Evolutionary conservation across 2,797 vertebrate genomes (phyloP), one percentile per base, ranked within the genome.

Genomic region (Bradypodion ventrale): DNA sequence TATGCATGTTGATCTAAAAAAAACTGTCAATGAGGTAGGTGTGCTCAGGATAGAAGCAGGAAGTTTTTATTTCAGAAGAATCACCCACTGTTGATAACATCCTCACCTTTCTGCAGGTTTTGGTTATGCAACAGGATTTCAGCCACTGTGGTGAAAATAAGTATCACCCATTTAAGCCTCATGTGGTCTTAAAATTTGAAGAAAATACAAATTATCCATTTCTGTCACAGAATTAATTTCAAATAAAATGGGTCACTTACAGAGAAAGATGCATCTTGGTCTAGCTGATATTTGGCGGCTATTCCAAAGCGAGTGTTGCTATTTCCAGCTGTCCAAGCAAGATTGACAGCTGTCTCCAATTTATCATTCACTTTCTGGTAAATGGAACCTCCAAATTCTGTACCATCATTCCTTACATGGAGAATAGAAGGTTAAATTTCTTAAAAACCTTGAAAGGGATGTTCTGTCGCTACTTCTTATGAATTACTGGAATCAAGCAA

Each of bases 231-330:
- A 75, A 85, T 62, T 27, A 70, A 69, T 69, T 13, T 62, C 42
- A 77, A 82, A 46, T 68, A 77, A 60, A 77, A n/a, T 25, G 15
- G 37, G 21, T 7, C 80, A 97, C 98, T 95, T 94, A 99, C 98
- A 89, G 97, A 98, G 94, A 99, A 99, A 76, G 97, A 97, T 74
- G 98, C 98, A 4, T 99, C 98, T 1, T 97, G 87, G 88, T 99
- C 98, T 23, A 99, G 98, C 95, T 99, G 98, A 88, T 99, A 99
- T 93, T 99, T 99, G 92, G 98, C 98, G 32, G 98, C 98, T 79
- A 99, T 99, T 92, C 98, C 98, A 19, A 99, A 99, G 94, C 97
- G 98, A 27, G 98, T 99, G 96, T 99, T 99, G 95, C 98, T 99
- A 87, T 99, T 99, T 29, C 98, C 98, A 1, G 98, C 98, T 32